phyloP scores from a whole-genome alignment of 2,888 invertebrate species.

The Conchocele bisecta region DNA sequence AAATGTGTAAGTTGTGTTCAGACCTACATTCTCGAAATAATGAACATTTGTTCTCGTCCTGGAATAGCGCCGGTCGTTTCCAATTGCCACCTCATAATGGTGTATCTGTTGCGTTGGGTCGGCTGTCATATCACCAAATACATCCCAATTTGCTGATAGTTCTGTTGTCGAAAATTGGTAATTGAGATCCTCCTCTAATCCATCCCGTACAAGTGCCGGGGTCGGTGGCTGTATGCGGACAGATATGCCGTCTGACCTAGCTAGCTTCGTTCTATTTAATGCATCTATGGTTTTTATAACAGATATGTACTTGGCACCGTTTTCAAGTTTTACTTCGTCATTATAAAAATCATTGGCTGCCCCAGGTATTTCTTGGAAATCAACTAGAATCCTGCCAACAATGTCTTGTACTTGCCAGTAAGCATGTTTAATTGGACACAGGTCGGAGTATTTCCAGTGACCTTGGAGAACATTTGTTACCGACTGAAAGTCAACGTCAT shows the following conservation, averaged over 20 bases:
- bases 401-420: constrained; percentile 62
- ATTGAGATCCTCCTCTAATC: constrained; percentile 59
- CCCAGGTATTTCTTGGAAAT: constrained; percentile 40
- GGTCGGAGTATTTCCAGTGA: constrained; percentile 64
- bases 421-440: constrained; percentile 60
- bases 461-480: constrained; percentile 59
- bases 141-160: constrained; percentile 68
- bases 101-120: constrained; percentile 62
- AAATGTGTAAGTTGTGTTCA: constrained; percentile 66
- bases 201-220: constrained; percentile 69
- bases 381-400: constrained; percentile 54
- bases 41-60: constrained; percentile 67
- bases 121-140: constrained; percentile 61
- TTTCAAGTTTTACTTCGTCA: constrained; percentile 61
- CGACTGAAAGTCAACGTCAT: constrained; percentile 61
- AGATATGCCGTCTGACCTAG: constrained; percentile 64
- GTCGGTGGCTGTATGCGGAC: constrained; percentile 66
- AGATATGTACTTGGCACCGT: constrained; percentile 64
- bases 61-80: constrained; percentile 67
- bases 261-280: constrained; percentile 52
- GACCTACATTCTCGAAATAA: constrained; percentile 68
- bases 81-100: constrained; percentile 71
- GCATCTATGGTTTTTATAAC: constrained; percentile 60
- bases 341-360: constrained; percentile 50
- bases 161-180: constrained; percentile 59